A percentile compares a stretch with the other conserved stretches of the same genome.
Evolutionary conservation across 2,888 invertebrate genomes (phyloP).

Genomic region (Chymomyza caudatula): DNA sequence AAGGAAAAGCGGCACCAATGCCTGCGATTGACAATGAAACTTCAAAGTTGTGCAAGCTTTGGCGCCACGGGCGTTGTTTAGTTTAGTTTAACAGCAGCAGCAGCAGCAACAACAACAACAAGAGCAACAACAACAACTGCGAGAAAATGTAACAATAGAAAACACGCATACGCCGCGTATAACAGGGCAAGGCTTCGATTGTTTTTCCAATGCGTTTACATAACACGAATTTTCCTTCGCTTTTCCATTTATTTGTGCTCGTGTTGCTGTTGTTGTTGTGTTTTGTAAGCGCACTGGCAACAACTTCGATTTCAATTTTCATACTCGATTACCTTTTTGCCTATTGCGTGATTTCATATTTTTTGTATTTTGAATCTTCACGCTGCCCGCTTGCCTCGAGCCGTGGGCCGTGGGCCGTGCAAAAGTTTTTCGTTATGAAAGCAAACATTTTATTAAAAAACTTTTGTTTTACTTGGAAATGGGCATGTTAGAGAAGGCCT

Average conservation of each 20-base stretch:
- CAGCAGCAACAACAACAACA: not conserved
- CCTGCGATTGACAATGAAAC: conserved; percentile 53
- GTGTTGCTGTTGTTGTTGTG: conserved; percentile 6
- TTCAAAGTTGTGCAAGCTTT: conserved; percentile 23
- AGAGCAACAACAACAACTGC: not conserved
- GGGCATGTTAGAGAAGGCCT: not conserved
- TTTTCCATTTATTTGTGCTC: too few species aligned
- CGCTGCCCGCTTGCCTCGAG: not conserved
- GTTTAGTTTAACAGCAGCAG: conserved; percentile 35
- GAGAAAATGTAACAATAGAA: conserved; percentile 25
- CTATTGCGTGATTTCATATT: conserved; percentile 36
- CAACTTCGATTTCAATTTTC: conserved; percentile 67
- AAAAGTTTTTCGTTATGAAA: conserved; percentile 59
- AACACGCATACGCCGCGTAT: conserved; percentile 48
- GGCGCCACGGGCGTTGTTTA: conserved; percentile 35
- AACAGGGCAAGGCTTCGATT: not conserved
- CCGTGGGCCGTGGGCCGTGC: conserved; percentile 18
- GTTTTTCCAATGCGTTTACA: conserved; percentile 28
- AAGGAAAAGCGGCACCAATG: conserved; percentile 6
- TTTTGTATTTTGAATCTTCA: conserved; percentile 11
- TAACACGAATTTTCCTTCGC: conserved; percentile 27
- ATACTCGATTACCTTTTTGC: conserved; percentile 68
- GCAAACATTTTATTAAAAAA: conserved; percentile 72
- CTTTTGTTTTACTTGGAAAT: conserved; percentile 61
- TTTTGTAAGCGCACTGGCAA: conserved; percentile 6